Base-by-base conservation (phyloP, 2,888 invertebrate species). In the Cremastobaeus sp. region DNA sequence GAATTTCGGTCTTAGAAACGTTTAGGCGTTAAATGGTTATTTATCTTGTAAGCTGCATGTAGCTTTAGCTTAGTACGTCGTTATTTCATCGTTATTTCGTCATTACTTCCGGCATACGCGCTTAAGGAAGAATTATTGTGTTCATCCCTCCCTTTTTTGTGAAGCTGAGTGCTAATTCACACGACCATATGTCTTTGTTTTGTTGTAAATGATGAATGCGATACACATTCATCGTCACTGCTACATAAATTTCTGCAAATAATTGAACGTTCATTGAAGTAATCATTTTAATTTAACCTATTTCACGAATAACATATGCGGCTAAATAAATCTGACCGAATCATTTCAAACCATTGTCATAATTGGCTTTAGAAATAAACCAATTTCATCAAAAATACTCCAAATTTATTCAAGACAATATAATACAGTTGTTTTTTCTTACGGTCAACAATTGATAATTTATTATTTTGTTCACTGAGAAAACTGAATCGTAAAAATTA, bases 71-170 rank as follows among this genome's bases (percentile, higher is more conserved):
- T 54, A 65, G 43, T 55, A 70, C 70, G 50, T 74, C 66, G 73
- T 74, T 74, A 65, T 74, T 74, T 74, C 74, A 70, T 74, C 69
- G 74, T 74, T 74, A 74, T 69, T 74, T 69, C 65, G 65, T 74
- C 74, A 74, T 74, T 74, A 74, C 70, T 74, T 74, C 70, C 70
- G 70, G 74, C 70, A 60, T 55, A 70, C 50, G 69, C 65, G 69
- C 74, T 74, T 74, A 74, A 74, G 60, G 70, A 70, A 69, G 74
- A 74, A 60, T 70, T 74, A 74, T 74, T 60, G 60, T 55, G 74
- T 69, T 32, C 60, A 59, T 55, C 52, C 65, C 54, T 66, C 52
- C 65, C 74, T 66, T 70, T 50, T 74, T 74, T 48, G 45, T 57
- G 41, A 52, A 35, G 62, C 50, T 73, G 48, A 57, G 30, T 59